Evolutionary conservation across 2,113 vertebrate species (phyloP).

Genomic region (Burhinus bistriatus): DNA sequence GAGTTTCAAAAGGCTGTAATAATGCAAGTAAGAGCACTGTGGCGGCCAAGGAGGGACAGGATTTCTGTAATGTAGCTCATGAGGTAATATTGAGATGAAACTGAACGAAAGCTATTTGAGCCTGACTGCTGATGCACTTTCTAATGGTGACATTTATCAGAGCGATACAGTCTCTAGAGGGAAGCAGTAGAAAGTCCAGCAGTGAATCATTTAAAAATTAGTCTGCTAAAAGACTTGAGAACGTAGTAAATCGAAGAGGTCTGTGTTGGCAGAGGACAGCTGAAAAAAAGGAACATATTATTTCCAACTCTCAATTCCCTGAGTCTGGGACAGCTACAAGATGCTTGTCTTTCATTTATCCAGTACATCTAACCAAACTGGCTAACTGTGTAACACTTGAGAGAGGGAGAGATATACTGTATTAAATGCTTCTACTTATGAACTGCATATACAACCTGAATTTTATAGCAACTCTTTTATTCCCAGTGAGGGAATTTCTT

Average conservation of each 20-base stretch:
- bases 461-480: not conserved
- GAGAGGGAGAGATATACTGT: not conserved
- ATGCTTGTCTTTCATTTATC: not conserved
- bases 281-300: not conserved
- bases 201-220: constrained; percentile 13
- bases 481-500: not conserved
- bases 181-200: not conserved
- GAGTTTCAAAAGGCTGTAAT: not conserved
- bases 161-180: not conserved
- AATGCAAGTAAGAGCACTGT: not conserved
- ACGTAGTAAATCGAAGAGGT: not conserved
- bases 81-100: not conserved
- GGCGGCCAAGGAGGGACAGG: not conserved
- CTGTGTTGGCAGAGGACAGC: not conserved
- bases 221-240: constrained; percentile 1
- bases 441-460: not conserved
- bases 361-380: not conserved
- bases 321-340: not conserved
- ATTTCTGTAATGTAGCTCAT: not conserved
- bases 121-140: not conserved
- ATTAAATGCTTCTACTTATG: not conserved
- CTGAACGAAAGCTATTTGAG: not conserved
- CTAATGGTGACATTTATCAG: not conserved
- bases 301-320: not conserved
- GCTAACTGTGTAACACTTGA: not conserved